Evolutionary conservation across 2,797 vertebrate species (phyloP).

Genomic region (Luscinia luscinia): DNA sequence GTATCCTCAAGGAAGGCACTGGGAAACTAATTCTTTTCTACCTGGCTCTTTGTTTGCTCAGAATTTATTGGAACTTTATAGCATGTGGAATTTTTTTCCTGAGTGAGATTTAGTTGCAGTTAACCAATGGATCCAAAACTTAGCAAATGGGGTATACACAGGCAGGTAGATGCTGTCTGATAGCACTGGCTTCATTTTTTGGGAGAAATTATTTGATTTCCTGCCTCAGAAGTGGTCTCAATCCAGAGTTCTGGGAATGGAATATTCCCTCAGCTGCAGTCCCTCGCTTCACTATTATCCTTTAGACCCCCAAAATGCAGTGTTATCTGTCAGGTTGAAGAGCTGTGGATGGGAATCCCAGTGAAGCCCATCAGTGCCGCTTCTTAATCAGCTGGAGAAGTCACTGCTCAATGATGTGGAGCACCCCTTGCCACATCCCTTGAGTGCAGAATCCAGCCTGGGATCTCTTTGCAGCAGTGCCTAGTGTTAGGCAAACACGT

Average conservation of each 20-base stretch:
- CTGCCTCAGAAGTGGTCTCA: neutral
- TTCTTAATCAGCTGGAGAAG: conserved; percentile 60
- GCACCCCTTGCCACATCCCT: conserved; percentile 63
- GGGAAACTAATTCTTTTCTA: neutral
- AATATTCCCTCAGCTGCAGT: conserved; percentile 16
- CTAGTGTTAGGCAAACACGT: neutral
- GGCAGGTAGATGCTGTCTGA: neutral
- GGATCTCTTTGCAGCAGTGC: neutral
- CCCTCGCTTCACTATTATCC: conserved; percentile 5
- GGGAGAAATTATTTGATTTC: neutral
- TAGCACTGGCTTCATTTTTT: neutral
- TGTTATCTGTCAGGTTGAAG: conserved; percentile 10
- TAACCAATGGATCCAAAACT: neutral
- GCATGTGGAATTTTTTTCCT: neutral
- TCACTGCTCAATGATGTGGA: conserved; percentile 65
- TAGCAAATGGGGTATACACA: neutral
- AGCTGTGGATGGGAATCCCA: conserved; percentile 50
- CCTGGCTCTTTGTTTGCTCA: neutral
- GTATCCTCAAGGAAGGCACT: neutral
- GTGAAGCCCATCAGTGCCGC: conserved; percentile 48
- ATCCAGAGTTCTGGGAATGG: neutral
- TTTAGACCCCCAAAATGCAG: conserved; percentile 41
- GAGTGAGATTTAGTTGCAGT: neutral
- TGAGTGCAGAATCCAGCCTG: conserved; percentile 4
- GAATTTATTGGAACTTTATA: neutral